These are phyloP conservation scores for Listrodromus nycthemerus DNA, from an alignment of 2,888 invertebrate species.

Conservation along the genomic window DNA sequence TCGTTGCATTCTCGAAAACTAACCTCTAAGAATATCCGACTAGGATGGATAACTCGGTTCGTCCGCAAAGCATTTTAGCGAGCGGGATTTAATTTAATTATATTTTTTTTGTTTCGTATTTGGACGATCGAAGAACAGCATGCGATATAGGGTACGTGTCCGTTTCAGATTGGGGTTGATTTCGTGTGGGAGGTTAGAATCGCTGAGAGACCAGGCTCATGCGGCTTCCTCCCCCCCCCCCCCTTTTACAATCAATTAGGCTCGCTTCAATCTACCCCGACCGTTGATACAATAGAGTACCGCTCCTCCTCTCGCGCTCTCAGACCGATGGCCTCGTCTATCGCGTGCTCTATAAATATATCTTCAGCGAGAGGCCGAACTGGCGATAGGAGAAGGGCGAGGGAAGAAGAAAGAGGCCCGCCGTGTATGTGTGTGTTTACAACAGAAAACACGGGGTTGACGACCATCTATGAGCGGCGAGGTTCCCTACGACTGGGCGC, in stretches of 20 bases:
- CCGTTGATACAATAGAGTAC: constrained; percentile 39
- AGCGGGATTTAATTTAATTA: background rate
- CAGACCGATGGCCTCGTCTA: constrained; percentile 42
- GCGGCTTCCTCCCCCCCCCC: background rate
- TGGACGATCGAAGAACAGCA: background rate
- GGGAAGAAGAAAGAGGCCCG: constrained; percentile 23
- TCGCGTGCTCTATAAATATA: constrained; percentile 69
- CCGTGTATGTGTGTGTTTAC: constrained; percentile 21
- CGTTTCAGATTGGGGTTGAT: constrained; percentile 13
- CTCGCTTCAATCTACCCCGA: constrained; percentile 33
- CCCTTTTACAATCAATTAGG: constrained; percentile 58
- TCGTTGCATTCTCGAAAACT: constrained; percentile 12
- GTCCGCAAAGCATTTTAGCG: background rate
- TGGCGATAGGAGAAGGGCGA: background rate
- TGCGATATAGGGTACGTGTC: constrained; percentile 20
- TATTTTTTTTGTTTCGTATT: background rate
- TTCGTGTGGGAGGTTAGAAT: background rate
- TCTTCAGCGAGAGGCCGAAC: constrained; percentile 57
- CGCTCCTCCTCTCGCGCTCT: constrained; percentile 16
- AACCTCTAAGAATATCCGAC: background rate
- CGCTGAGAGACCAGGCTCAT: constrained; percentile 9
- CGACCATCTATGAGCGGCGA: constrained; percentile 59
- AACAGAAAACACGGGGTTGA: constrained; percentile 63
- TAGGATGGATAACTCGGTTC: background rate
- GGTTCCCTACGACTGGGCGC: constrained; percentile 66